A percentile compares a stretch with the other conserved stretches of the same genome.
phyloP scores from a whole-genome alignment of 2,888 invertebrate species.

The Eucera pruinosa region DNA sequence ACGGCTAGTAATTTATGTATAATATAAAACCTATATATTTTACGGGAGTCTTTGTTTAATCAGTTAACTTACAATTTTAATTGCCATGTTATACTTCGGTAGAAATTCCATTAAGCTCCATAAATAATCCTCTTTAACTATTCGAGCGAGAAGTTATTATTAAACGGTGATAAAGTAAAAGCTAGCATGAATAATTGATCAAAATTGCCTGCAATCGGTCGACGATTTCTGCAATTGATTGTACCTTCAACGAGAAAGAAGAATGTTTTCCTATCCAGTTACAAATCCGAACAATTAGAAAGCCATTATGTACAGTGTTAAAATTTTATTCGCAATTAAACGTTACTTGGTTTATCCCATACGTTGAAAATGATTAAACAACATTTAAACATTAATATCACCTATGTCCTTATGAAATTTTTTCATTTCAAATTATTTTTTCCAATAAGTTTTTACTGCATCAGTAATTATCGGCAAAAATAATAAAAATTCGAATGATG shows the following conservation, averaged over 20 bases:
- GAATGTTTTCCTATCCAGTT: background rate
- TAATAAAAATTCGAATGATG: too few relatives aligned
- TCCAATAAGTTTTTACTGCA: too few relatives aligned
- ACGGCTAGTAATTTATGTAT: too few relatives aligned
- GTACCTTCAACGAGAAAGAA: background rate
- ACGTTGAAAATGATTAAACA: background rate
- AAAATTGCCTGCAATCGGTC: background rate
- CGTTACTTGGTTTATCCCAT: background rate
- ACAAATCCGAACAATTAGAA: background rate
- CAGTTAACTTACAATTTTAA: too few relatives aligned
- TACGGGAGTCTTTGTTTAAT: too few relatives aligned
- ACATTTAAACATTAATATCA: too few relatives aligned
- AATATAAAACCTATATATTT: too few relatives aligned
- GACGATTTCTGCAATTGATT: background rate
- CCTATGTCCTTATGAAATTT: too few relatives aligned
- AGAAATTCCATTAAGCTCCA: background rate
- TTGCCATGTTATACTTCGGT: too few relatives aligned
- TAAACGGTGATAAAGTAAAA: conserved; percentile 5
- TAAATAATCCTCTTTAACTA: background rate
- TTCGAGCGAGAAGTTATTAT: background rate
- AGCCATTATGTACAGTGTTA: background rate
- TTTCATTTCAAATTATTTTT: too few relatives aligned
- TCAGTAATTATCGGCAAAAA: too few relatives aligned
- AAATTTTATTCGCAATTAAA: background rate
- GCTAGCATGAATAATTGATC: background rate